phyloP scores from a whole-genome alignment of 2,797 vertebrate genomes.

The Geotrypetes seraphini region DNA sequence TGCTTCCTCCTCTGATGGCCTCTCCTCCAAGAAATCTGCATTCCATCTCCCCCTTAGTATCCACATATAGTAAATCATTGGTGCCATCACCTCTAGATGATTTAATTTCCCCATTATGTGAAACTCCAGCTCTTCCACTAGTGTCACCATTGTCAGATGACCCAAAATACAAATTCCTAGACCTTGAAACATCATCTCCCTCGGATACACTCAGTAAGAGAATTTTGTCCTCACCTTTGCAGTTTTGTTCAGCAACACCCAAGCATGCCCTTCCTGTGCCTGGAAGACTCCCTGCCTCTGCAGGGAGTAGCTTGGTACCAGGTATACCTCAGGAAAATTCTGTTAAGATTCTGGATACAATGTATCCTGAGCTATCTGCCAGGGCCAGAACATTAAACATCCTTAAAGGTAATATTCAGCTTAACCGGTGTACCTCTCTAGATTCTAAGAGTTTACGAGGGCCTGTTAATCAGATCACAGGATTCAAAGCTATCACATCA shows the following conservation, averaged over 20 bases:
- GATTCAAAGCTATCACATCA: conserved; percentile 75
- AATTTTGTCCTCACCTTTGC: conserved; percentile 76
- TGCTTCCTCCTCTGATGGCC: conserved; percentile 64
- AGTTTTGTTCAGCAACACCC: conserved; percentile 88
- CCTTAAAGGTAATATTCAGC: conserved; percentile 76
- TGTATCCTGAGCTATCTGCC: conserved; percentile 91
- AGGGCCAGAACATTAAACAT: conserved; percentile 84
- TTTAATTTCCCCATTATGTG: conserved; percentile 37
- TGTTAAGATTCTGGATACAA: conserved; percentile 84
- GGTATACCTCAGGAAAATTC: conserved; percentile 75
- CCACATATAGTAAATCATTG: conserved; percentile 49
- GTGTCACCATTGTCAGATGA: conserved; percentile 31
- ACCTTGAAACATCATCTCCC: conserved; percentile 43
- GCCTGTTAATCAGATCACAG: conserved; percentile 50
- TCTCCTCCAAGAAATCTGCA: conserved; percentile 63
- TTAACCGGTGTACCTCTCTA: conserved; percentile 45
- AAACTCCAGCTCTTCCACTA: conserved; percentile 25
- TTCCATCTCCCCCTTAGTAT: conserved; percentile 41
- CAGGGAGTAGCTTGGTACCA: conserved; percentile 39
- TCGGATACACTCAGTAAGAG: conserved; percentile 39
- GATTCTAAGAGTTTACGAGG: conserved; percentile 33
- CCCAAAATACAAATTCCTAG: conserved; percentile 28
- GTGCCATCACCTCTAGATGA: conserved; percentile 57
- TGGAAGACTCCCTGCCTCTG: conserved; percentile 68
- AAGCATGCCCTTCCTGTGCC: conserved; percentile 92